Base-by-base conservation (phyloP, 2,888 invertebrate genomes). In the Horisme vitalbata region DNA sequence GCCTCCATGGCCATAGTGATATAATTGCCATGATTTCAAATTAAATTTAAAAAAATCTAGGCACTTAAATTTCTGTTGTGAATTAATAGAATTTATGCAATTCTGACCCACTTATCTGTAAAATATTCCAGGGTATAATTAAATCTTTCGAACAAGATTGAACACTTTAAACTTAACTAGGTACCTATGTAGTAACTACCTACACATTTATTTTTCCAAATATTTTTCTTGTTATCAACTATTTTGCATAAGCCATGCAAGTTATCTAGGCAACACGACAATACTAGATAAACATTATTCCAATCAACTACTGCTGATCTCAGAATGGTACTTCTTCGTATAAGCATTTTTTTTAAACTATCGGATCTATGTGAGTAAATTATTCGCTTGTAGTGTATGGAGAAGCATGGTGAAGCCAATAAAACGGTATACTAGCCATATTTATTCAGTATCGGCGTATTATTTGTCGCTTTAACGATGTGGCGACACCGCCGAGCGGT, bases 371-470 rank as follows among this genome's bases (percentile, higher is more conserved):
- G 83, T 86, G 79, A 84, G 82, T 86, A 84, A 83, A 74, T 71
- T 76, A 62, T 70, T 70, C 69, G 87, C 87, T 87, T 87, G 83
- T 87, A 87, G 86, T 81, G 71, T 73, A 77, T 85, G 78, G 79
- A 77, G 67, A 75, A 74, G 87, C 86, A 86, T 87, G 86, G 69
- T 73, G 79, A 75, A 76, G 82, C 83, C 71, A 28, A 46, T 50
- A 21, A 51, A 65, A 68, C 61, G 61, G 61, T 67, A 76, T 61
- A 63, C 59, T 79, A 79, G 82, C 62, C 60, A 71, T 73, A 66
- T 63, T 67, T 58, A 65, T 69, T 66, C 70, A 68, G 68, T 77
- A 72, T 70, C 69, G 77, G 76, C 78, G 70, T 75, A 71, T 68
- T 64, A 71, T 68, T 68, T 79, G 79, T 82, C 78, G 84, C 83